phyloP scores from a whole-genome alignment of 2,113 vertebrate species.

The Pseudorasbora parva region DNA sequence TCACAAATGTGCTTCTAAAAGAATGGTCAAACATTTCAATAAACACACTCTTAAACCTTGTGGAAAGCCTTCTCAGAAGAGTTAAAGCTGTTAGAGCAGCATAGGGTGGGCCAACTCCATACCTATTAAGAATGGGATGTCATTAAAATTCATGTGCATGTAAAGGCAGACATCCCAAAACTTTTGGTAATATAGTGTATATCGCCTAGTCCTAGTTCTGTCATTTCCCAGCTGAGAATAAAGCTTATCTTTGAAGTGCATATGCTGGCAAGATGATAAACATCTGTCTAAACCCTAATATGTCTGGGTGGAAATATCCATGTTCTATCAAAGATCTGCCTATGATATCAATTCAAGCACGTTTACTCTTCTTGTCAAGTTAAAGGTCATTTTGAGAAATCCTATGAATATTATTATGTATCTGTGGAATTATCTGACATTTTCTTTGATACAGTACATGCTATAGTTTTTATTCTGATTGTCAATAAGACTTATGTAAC shows the following conservation, averaged over 20 bases:
- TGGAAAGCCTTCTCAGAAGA: too few species aligned
- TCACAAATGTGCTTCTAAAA: too few species aligned
- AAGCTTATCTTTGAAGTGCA: background rate
- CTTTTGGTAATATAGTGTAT: background rate
- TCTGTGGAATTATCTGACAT: background rate
- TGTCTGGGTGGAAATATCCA: background rate
- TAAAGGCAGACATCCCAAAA: too few species aligned
- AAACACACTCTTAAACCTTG: too few species aligned
- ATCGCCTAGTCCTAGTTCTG: background rate
- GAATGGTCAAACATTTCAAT: too few species aligned
- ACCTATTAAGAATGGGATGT: too few species aligned
- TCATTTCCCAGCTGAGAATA: background rate
- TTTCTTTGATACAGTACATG: background rate
- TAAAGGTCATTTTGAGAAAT: slow-evolving; percentile 27
- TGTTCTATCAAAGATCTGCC: background rate
- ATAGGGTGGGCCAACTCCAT: too few species aligned
- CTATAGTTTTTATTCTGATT: background rate
- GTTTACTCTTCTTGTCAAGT: slow-evolving; percentile 2
- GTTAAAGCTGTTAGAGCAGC: too few species aligned
- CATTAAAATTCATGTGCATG: too few species aligned
- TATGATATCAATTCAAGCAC: slow-evolving; percentile 18
- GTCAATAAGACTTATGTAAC: background rate
- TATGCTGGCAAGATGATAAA: background rate
- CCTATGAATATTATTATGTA: slow-evolving; percentile 9
- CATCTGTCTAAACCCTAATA: background rate